Evolutionary conservation across 2,113 vertebrate genomes (phyloP), one percentile per base, ranked within the genome.

Genomic region (Mormyrus iriodes): DNA sequence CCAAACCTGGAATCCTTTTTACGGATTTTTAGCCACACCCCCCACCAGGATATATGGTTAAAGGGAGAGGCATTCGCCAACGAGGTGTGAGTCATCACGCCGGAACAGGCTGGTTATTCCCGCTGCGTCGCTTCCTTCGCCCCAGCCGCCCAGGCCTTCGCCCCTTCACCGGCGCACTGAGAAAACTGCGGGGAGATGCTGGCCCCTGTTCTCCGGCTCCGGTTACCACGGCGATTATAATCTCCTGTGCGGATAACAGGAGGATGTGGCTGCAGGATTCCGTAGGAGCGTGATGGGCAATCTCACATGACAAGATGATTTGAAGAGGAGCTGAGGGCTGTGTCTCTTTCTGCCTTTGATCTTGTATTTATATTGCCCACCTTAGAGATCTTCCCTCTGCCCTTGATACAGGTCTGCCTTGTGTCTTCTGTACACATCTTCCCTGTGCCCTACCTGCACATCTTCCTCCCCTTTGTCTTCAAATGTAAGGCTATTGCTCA

Each of bases 311-410:
- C 90, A 90, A 90, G 89, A 87, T 88, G 69, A 58, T 89, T 88
- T 91, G 85, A 55, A 85, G 88, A 83, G 88, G 90, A 27, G 76
- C 86, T 82, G 90, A 88, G 90, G 90, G 90, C 84, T 91, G 90
- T 89, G 92, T 92, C 91, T 42, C 90, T 88, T 88, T 79, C 92
- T 92, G 88, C 58, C 49, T 91, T 88, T 76, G 48, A 73, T 61
- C 90, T 91, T 93, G 91, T 91, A 91, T 93, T 92, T 92, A 92
- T 90, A 93, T n/a, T 44, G 42, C 24, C 42, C 19, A 10, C 24
- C 19, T 42, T 44, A 21, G 35, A 82, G 35, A 44, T 44, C 13
- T 69, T 27, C 61, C 61, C n/a, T 13, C 61, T 69, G n/a, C 61
- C 61, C n/a, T 69, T 69, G n/a, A 69, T 69, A 69, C n/a, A 69